Evolutionary conservation across 2,888 invertebrate genomes (phyloP), one percentile per base, ranked within the genome.

Genomic region (Sinohyriopsis cumingii): DNA sequence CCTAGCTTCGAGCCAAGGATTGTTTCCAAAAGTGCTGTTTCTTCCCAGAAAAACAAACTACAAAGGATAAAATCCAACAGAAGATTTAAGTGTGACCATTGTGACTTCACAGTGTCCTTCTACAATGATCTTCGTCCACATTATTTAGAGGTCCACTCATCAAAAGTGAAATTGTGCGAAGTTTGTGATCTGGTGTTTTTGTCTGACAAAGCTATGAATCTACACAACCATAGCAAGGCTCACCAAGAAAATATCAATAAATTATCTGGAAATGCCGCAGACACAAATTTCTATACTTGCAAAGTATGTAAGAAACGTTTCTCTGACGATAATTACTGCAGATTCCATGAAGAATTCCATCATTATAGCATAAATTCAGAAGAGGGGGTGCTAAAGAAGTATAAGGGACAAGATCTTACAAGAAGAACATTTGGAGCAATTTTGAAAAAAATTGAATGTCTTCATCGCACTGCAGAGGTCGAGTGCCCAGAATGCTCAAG

Each of bases 401-500:
- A 78, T 59, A 79, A 83, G 55, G 79, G 82, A 0, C 69, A 81
- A 59, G 84, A 83, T 69, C 67, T 79, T 55, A 84, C 84, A 19
- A 78, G 81, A 28, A 66, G 77, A 63, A 66, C 78, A 63, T 85
- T 80, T 61, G 73, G 76, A 20, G 81, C 82, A 7, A 78, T 75
- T 59, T 62, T 84, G 20, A 57, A 61, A 22, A 67, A 78, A 18
- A 75, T 84, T 9, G 77, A 82, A 65, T 60, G 72, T n/a, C 61
- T 80, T 33, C 79, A 76, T 24, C 71, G 73, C 28, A 73, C 75
- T 25, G 78, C 75, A 9, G 66, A 73, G 7, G 73, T 86, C 6
- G 68, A 78, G 18, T 88, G 87, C 75, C 84, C 86, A 2, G 86
- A 85, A 59, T 88, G 87, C 73, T 76, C 75, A 0, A 84, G 83